Evolutionary conservation across 37 sponge, comb jelly and placozoan species (phyloP).

Genomic region (Beroe forskalii): DNA sequence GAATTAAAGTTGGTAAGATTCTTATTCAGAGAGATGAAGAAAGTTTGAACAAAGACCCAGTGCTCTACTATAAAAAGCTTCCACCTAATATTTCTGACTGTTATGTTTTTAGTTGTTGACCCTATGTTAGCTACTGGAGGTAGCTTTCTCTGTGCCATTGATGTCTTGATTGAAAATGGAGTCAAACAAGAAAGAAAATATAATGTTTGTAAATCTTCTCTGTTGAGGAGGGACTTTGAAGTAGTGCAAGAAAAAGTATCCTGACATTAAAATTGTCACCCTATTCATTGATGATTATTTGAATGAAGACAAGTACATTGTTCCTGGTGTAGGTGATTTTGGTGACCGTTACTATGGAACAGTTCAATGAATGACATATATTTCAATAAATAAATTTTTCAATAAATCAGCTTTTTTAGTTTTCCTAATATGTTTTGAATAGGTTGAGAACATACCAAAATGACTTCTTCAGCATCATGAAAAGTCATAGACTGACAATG

Average conservation of each 20-base stretch:
- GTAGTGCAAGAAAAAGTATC: not conserved
- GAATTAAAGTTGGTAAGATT: conserved; percentile 54
- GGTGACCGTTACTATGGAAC: conserved; percentile 61
- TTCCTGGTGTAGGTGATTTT: conserved; percentile 64
- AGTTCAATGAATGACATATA: no score
- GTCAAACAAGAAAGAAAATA: not conserved
- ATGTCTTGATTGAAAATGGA: conserved; percentile 29
- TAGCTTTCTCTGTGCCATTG: conserved; percentile 28
- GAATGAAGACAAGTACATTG: conserved; percentile 60
- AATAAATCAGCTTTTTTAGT: no score
- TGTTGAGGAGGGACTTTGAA: conserved; percentile 32
- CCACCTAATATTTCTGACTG: conserved; percentile 4
- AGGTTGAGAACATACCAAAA: no score
- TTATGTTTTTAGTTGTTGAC: conserved; percentile 19
- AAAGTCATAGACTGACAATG: no score
- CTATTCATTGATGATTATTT: conserved; percentile 8
- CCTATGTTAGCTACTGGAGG: conserved; percentile 65
- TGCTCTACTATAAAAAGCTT: conserved; percentile 59
- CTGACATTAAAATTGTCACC: conserved; percentile 31
- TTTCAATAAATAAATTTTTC: no score
- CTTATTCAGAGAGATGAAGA: conserved; percentile 57
- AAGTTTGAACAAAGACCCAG: not conserved
- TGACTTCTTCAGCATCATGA: no score
- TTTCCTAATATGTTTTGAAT: no score
- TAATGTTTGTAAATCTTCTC: conserved; percentile 58